Evolutionary conservation across 92 coral and sea anemone species (phyloP).

Genomic region (Parazoanthus atlanticus): DNA sequence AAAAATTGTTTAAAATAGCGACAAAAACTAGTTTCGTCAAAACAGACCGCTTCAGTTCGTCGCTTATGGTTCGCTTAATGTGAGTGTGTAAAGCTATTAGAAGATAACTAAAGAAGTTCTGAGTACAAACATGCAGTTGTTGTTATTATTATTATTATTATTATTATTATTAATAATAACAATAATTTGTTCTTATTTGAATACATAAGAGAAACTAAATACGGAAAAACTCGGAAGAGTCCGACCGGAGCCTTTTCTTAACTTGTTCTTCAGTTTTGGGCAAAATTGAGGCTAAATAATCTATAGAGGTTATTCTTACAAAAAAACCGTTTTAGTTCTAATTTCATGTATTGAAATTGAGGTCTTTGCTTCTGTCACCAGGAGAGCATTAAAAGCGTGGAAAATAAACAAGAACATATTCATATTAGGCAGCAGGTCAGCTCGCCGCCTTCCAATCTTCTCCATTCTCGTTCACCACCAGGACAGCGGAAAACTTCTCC

Average conservation of each 20-base stretch:
- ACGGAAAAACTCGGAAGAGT: background rate
- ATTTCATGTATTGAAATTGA: background rate
- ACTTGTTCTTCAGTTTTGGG: background rate
- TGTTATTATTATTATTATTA: no score
- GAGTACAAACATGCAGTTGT: background rate
- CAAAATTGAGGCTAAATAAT: background rate
- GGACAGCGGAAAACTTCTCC: constrained; percentile 81
- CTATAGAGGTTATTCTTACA: background rate
- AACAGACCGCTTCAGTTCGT: no score
- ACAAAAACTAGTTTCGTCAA: no score
- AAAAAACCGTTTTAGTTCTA: background rate
- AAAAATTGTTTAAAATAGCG: no score
- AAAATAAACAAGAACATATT: constrained; percentile 61
- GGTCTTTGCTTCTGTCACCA: background rate
- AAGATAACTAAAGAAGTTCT: no score
- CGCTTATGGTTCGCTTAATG: no score
- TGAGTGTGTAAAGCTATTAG: no score
- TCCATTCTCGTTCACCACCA: constrained; percentile 73
- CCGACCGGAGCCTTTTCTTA: background rate
- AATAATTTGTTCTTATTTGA: no score
- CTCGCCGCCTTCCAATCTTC: constrained; percentile 79
- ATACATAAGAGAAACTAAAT: no score
- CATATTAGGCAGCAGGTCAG: constrained; percentile 68
- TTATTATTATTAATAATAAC: no score
- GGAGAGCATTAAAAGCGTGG: constrained; percentile 73